Percentiles rank a stretch among this genome's conserved stretches.
Evolutionary conservation across 2,797 vertebrate genomes (phyloP).

Genomic region (Botia kubotai): DNA sequence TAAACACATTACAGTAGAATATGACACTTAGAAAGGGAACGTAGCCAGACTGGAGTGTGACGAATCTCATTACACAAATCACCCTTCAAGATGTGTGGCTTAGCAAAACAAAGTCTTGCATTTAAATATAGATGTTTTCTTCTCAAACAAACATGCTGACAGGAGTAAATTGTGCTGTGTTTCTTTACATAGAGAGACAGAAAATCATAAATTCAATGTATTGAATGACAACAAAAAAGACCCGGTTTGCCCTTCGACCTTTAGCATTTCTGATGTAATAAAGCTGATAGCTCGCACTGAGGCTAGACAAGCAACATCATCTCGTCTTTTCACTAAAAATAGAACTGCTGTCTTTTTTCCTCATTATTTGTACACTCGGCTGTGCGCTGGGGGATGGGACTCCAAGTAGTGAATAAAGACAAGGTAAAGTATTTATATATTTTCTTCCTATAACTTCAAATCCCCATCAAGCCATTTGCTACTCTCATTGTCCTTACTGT

Average conservation of each 20-base stretch:
- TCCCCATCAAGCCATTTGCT: neutral
- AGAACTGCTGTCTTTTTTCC: neutral
- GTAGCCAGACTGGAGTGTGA: constrained; percentile 33
- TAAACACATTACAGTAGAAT: constrained; percentile 29
- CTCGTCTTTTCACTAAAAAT: constrained; percentile 38
- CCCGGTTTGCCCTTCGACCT: neutral
- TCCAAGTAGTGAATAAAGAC: too few relatives aligned
- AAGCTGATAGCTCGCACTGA: neutral
- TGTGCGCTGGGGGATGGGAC: neutral
- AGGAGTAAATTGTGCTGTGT: neutral
- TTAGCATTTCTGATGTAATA: constrained; percentile 26
- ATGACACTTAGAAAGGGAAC: constrained; percentile 39
- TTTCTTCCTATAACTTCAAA: neutral
- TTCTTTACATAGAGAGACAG: neutral
- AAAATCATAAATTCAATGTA: neutral
- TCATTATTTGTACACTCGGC: constrained; percentile 21
- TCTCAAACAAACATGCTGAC: constrained; percentile 10
- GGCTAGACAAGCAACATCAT: neutral
- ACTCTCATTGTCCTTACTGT: neutral
- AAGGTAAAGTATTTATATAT: constrained; percentile 29
- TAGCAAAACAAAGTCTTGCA: constrained; percentile 37
- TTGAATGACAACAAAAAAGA: constrained; percentile 1
- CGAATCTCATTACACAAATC: constrained; percentile 52
- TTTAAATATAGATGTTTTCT: constrained; percentile 17
- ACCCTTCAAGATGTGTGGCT: constrained; percentile 36